phyloP scores from a whole-genome alignment of 2,113 vertebrate species.

The Pluvialis apricaria region DNA sequence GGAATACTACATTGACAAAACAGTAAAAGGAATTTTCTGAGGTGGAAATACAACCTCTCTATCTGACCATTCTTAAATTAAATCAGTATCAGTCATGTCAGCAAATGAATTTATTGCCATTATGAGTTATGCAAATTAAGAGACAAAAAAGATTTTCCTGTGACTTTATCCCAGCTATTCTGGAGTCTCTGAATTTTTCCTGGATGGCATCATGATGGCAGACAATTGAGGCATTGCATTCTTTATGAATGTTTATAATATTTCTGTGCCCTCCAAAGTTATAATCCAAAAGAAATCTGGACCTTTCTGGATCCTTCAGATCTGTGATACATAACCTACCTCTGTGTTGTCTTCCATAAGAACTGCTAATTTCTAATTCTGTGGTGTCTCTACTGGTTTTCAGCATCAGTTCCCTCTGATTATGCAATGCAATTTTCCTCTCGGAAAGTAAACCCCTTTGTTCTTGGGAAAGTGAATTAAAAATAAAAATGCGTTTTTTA shows the following conservation, averaged over 20 bases:
- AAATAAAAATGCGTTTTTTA: not conserved
- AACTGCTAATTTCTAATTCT: constrained; percentile 47
- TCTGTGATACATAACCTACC: not conserved
- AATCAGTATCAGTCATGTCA: not conserved
- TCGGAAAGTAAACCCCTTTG: not conserved
- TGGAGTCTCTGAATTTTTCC: not conserved
- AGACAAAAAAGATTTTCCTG: not conserved
- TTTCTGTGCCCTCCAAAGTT: not conserved
- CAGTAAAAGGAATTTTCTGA: not conserved
- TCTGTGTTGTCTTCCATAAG: constrained; percentile 16
- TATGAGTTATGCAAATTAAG: not conserved
- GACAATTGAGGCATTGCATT: not conserved
- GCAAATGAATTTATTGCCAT: not conserved
- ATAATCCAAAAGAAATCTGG: not conserved
- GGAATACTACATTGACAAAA: not conserved
- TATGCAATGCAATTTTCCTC: not conserved
- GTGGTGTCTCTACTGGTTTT: not conserved
- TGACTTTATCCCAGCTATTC: not conserved
- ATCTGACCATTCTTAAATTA: not conserved
- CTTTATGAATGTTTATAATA: not conserved
- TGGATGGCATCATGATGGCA: not conserved
- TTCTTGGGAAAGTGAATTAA: not conserved
- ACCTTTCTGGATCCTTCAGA: not conserved
- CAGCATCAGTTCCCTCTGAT: not conserved
- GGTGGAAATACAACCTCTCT: not conserved